Evolutionary conservation across 2,797 vertebrate genomes (phyloP), one percentile per base, ranked within the genome.

Genomic region (Heteromormyrus szaboi): DNA sequence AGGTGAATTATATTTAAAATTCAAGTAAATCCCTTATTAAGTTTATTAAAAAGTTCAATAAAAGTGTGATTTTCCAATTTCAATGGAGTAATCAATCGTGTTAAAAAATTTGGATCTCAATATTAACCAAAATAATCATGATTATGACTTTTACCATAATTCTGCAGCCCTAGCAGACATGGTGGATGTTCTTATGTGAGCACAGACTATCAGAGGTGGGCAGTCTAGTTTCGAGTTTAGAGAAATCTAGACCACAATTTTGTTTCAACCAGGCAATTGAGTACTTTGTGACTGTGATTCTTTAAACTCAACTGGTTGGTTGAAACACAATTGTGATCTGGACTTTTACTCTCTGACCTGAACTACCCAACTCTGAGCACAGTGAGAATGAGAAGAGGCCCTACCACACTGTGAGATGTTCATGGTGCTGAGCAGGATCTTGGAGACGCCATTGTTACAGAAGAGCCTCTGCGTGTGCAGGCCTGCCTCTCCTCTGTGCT

Each of bases 371-470:
- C 25, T 65, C 96, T 95, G 90, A 99, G 94, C 25, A 29, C 62
- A 68, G 65, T 68, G 33, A 68, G 46, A 84, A 84, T 46, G 81
- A 11, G 81, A 46, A 84, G 46, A 22, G 8, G n/a, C 97, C 97
- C 96, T 96, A 99, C 98, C 98, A 1, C 98, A 99, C 92, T 97
- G 97, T 87, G 96, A 95, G 94, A 99, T 98, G 95, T 98, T 97
- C 98, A 99, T 99, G 92, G 97, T 96, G 91, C 96, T 95, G 90
- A 99, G 94, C 0, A 95, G 94, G 83, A 98, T 97, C 91, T 95
- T 96, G 85, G 97, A 95, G 0, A 97, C 96, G 9, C 96, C 94
- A 0, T 94, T 96, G 93, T 96, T 96, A 93, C 98, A 99, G 95
- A 95, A 97, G 50, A 99, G 96, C 87, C 96, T 94, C 94, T 99